Evolutionary conservation across 2,888 invertebrate species (phyloP), one percentile per base, ranked within the genome.

Genomic region (Tachystola acroxantha): DNA sequence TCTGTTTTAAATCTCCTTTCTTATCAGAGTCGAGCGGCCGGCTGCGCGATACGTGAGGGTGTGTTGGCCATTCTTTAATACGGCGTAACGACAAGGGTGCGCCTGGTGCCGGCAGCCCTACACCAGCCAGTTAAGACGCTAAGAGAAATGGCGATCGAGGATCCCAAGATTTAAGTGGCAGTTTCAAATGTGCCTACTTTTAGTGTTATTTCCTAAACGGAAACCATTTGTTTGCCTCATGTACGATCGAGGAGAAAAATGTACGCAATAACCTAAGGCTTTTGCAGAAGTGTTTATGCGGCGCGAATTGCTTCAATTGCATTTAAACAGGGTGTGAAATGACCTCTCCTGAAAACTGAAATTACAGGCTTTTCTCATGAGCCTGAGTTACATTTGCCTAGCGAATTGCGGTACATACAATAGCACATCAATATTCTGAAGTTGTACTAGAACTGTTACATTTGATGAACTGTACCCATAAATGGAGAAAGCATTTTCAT

Each of bases 161-260:
- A 81, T 74, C 79, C 74, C 72, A 79, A 82, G 84, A 84, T 84
- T 82, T 84, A 82, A 81, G 78, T 77, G 81, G 77, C 80, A 82
- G 74, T 84, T 79, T 78, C 80, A 77, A 84, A 82, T 78, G 80
- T 73, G 82, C 82, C 79, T 84, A 84, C 82, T 82, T 81, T 82
- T 80, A 84, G 80, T 80, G 77, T 84, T 84, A 84, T 84, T 79
- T 80, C 80, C 79, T 79, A 77, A 80, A 76, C 81, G 82, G 79
- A 81, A 81, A 66, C 77, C 75, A 81, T 84, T 85, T 81, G 77
- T 84, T 81, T 76, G 74, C 68, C 70, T 71, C 75, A 65, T 74
- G 72, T 61, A 66, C 77, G 73, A 80, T 79, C 60, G 70, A 53
- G 60, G 59, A 74, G 74, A 73, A 68, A 73, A 72, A 75, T 71